A percentile compares a stretch with the other conserved stretches of the same genome.
phyloP scores from a whole-genome alignment of 2,888 invertebrate species.

The Trichacis sp. region DNA sequence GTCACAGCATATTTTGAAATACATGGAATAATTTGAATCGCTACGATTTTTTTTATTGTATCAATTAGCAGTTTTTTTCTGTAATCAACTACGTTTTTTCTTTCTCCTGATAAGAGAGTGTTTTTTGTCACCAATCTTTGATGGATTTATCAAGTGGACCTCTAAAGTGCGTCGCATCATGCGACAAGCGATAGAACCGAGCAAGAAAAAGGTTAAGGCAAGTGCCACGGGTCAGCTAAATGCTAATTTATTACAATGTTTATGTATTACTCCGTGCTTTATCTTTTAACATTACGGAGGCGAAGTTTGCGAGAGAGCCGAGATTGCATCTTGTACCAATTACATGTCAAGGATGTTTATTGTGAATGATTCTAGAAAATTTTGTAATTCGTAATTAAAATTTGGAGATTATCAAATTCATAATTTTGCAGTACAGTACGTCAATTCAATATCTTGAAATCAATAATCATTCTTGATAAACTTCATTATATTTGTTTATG shows the following conservation, averaged over 20 bases:
- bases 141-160: slow-evolving; percentile 58
- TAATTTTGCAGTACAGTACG: too few relatives aligned
- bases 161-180: slow-evolving; percentile 53
- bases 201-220: slow-evolving; percentile 51
- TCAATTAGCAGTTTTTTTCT: neutral
- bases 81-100: slow-evolving; percentile 13
- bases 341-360: neutral
- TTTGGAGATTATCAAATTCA: too few relatives aligned
- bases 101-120: neutral
- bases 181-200: slow-evolving; percentile 53
- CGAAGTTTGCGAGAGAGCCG: slow-evolving; percentile 42
- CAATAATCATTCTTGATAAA: too few relatives aligned
- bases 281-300: slow-evolving; percentile 47
- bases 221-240: slow-evolving; percentile 65
- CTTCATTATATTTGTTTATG: too few relatives aligned
- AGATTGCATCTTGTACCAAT: slow-evolving; percentile 33
- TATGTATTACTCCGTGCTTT: slow-evolving; percentile 62
- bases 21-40: too few relatives aligned
- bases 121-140: slow-evolving; percentile 36
- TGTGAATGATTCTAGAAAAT: too few relatives aligned
- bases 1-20: too few relatives aligned
- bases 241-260: slow-evolving; percentile 70
- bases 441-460: too few relatives aligned
- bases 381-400: too few relatives aligned
- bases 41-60: neutral